Percentiles rank a stretch among this genome's conserved stretches.
phyloP scores from a whole-genome alignment of 2,797 vertebrate genomes.

The Antrozous pallidus region DNA sequence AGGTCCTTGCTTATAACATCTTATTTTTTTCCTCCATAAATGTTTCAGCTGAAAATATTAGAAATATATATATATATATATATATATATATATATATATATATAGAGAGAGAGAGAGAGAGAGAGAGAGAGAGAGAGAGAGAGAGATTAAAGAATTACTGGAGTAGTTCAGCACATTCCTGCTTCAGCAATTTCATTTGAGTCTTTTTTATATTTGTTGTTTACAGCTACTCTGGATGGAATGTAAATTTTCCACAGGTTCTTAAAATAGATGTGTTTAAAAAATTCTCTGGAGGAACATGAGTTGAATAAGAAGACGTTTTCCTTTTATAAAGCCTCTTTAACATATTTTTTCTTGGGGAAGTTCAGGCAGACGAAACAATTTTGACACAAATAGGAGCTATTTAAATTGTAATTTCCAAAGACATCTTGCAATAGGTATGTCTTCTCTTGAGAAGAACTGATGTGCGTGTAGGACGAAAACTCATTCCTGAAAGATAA shows the following conservation, averaged over 20 bases:
- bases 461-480: slow-evolving; percentile 59
- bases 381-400: slow-evolving; percentile 63
- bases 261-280: slow-evolving; percentile 71
- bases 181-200: slow-evolving; percentile 53
- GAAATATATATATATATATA: background rate
- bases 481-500: slow-evolving; percentile 51
- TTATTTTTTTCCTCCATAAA: slow-evolving; percentile 53
- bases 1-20: slow-evolving; percentile 26
- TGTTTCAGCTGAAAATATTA: slow-evolving; percentile 63
- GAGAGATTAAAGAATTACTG: slow-evolving; percentile 65
- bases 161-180: slow-evolving; percentile 37
- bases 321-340: slow-evolving; percentile 61
- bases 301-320: slow-evolving; percentile 66
- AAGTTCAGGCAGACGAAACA: slow-evolving; percentile 66
- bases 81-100: slow-evolving; percentile 36
- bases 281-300: slow-evolving; percentile 64
- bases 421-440: slow-evolving; percentile 60
- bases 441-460: slow-evolving; percentile 47
- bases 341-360: slow-evolving; percentile 52
- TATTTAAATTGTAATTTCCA: slow-evolving; percentile 53
- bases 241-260: slow-evolving; percentile 64
- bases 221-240: slow-evolving; percentile 63
- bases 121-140: too few relatives aligned
- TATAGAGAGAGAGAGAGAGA: too few relatives aligned
- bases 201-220: slow-evolving; percentile 55